Evolutionary conservation across 2,113 vertebrate genomes (phyloP), one percentile per base, ranked within the genome.

Genomic region (Zosterops borbonicus): DNA sequence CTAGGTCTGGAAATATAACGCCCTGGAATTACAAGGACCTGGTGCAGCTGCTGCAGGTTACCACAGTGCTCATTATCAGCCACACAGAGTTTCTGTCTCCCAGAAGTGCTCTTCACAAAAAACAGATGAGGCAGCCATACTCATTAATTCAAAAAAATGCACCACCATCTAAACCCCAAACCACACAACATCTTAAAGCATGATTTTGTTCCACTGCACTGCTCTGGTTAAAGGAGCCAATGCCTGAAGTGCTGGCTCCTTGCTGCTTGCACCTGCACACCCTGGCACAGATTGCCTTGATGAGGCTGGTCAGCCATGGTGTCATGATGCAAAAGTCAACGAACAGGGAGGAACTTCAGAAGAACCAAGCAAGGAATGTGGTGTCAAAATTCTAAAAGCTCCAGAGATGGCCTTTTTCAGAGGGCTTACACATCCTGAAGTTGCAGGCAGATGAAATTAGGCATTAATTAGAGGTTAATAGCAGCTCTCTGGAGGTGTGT

Each of bases 241-340:
- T 2, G 6, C 16, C 24, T 68, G 1, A 50, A 85, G 27, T 23
- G 25, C 24, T 82, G 60, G 19, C 33, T 47, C 29, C 52, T n/a
- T 63, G 42, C 33, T 78, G 64, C 60, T 71, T 4, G 1, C 28
- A 22, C 35, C 74, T 44, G 35, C 50, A 10, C 9, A 11, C 37
- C 1, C 12, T 1, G 10, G 74, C 56, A 60, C 35, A n/a, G 52
- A 4, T 6, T 9, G 23, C 47, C 39, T 42, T 56, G 29, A 12
- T 2, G 12, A 77, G 71, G 63, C 24, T 35, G 4, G 8, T 12
- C 62, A 58, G 75, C 0, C 9, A 15, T 1, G 10, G 31, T 2
- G 6, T 3, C 28, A 22, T 31, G 22, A 60, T 27, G 37, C 18
- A 83, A 46, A 77, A 64, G 14, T 11, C 37, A 53, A 1, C 1